These are phyloP conservation scores for Peromyscus eremicus DNA, from an alignment of 2,797 vertebrate species.

Conservation along the genomic window DNA sequence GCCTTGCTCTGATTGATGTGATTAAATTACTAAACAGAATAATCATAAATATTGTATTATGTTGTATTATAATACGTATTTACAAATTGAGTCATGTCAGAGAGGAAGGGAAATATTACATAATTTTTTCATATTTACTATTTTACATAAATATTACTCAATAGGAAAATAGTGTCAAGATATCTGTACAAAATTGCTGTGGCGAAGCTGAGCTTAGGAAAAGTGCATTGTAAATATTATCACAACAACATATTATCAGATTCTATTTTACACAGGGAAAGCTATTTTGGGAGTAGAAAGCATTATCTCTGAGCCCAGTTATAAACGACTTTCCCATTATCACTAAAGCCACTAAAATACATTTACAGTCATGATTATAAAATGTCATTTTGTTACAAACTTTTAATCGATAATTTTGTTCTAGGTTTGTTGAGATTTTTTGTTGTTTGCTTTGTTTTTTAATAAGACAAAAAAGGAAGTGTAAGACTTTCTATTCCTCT, in stretches of 20 bases:
- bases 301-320: not conserved
- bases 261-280: not conserved
- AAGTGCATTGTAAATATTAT: constrained; percentile 1
- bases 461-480: not conserved
- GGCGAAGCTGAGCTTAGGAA: not conserved
- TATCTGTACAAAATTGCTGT: not conserved
- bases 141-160: constrained; percentile 38
- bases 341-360: not conserved
- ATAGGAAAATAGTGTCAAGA: not conserved
- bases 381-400: constrained; percentile 26
- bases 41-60: constrained; percentile 29
- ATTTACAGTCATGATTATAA: constrained; percentile 22
- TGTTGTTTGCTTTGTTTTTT: not conserved
- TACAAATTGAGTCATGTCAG: constrained; percentile 6
- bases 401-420: constrained; percentile 23
- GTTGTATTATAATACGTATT: constrained; percentile 39
- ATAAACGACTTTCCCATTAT: not conserved
- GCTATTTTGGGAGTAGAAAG: not conserved
- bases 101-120: not conserved
- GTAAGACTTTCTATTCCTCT: not conserved
- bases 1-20: not conserved
- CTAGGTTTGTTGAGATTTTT: not conserved
- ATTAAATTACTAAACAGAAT: not conserved
- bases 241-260: not conserved
- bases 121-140: constrained; percentile 27